Base-by-base conservation (phyloP, 37 sponge, comb jelly and placozoan species). In the Chondrilla cf. caribensis region DNA sequence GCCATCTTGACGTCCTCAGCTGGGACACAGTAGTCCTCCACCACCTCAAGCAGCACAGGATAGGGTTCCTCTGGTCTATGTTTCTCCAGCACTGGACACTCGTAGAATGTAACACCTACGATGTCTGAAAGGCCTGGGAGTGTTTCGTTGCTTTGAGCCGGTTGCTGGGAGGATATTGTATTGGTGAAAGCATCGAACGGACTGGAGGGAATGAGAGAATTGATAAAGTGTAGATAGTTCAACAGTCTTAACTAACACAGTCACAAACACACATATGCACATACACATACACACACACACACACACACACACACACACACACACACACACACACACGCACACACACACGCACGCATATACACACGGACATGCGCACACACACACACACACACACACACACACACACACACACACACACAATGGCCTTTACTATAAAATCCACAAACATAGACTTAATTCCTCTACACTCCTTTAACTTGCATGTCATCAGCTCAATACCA, bases 271-370 rank as follows among this genome's bases (percentile, higher is more conserved):
- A n/a, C n/a, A n/a, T n/a, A n/a, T n/a, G 17, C 57, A 54, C 57
- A 54, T 17, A 54, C 57, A 54, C 57, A 54, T 17, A 54, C 57
- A 54, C 57, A 54, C 57, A 54, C 57, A 54, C 57, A 54, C 57
- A 54, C 57, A 54, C 57, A 54, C 57, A 54, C 57, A 54, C 57
- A 54, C 57, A 54, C 57, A 54, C 57, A 54, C 57, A 54, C 57
- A 54, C 57, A 54, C 57, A n/a, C n/a, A n/a, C n/a, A n/a, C n/a
- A n/a, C n/a, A n/a, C n/a, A n/a, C n/a, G n/a, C n/a, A n/a, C n/a
- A n/a, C n/a, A n/a, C n/a, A n/a, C n/a, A n/a, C n/a, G n/a, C n/a
- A n/a, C n/a, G n/a, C n/a, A n/a, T n/a, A n/a, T n/a, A n/a, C n/a
- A n/a, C n/a, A n/a, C n/a, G n/a, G n/a, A n/a, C n/a, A n/a, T n/a